Conservation (phyloP, 2,113 vertebrate genomes). For the Hippocampus zosterae region DNA sequence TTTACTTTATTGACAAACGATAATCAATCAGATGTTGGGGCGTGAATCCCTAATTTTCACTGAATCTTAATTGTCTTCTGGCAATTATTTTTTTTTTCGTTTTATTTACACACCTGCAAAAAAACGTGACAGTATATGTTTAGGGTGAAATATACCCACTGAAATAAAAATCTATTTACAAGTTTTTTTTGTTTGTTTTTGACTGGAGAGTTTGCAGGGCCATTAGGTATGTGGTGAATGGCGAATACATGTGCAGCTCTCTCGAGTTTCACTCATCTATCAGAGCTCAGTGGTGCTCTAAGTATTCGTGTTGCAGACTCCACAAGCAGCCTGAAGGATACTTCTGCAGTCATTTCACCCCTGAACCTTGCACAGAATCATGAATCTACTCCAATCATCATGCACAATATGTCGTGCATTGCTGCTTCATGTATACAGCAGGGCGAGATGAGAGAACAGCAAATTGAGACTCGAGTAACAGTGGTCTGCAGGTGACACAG, state of each 20-base stretch:
- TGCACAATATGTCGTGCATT: constrained; percentile 2
- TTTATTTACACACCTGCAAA: not conserved
- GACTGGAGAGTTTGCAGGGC: constrained; percentile 2
- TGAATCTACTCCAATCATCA: constrained; percentile 18
- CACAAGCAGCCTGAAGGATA: constrained; percentile 33
- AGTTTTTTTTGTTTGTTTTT: not conserved
- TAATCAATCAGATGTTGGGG: too few relatives aligned
- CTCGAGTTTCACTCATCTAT: constrained; percentile 18
- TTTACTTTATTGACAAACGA: too few relatives aligned
- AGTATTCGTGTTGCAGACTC: constrained; percentile 27
- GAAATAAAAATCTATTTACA: not conserved
- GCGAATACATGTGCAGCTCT: constrained; percentile 12
- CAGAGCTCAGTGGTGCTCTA: constrained; percentile 22
- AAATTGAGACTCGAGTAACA: constrained; percentile 19
- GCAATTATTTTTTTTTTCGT: not conserved
- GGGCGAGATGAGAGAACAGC: constrained; percentile 3
- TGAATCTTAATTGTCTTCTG: too few relatives aligned
- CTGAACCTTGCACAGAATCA: constrained; percentile 20
- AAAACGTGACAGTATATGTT: not conserved
- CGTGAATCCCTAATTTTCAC: too few relatives aligned
- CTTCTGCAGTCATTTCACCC: constrained; percentile 10
- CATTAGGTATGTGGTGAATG: constrained; percentile 36
- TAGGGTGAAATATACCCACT: not conserved
- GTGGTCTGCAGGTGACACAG: constrained; percentile 21
- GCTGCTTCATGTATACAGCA: constrained; percentile 7